Conservation (phyloP, 2,888 invertebrate genomes). For the Pecten maximus region DNA sequence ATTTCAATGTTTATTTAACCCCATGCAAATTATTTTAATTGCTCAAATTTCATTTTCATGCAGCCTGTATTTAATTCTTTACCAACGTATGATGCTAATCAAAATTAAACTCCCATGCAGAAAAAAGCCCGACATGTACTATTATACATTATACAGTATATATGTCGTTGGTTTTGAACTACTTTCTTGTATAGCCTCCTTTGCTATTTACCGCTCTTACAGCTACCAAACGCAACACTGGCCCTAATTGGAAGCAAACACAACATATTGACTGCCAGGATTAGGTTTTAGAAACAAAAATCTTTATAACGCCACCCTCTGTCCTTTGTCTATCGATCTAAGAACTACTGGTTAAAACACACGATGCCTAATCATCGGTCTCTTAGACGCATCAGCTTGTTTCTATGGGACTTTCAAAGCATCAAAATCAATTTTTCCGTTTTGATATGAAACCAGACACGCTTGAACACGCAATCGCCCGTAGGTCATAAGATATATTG, state of each 20-base stretch:
- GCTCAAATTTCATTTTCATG: too few relatives aligned
- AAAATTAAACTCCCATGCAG: too few relatives aligned
- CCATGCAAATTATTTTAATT: too few relatives aligned
- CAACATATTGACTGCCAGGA: constrained; percentile 1
- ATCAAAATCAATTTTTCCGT: constrained; percentile 8
- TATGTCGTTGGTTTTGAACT: background rate
- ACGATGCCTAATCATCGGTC: background rate
- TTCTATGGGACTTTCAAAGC: background rate
- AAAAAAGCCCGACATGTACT: too few relatives aligned
- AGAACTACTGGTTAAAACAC: background rate
- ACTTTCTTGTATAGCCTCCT: background rate
- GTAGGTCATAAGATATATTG: background rate
- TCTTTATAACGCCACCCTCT: background rate
- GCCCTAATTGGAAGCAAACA: constrained; percentile 2
- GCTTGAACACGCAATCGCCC: background rate
- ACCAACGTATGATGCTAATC: too few relatives aligned
- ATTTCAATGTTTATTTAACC: too few relatives aligned
- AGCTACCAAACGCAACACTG: background rate
- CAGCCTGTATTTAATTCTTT: too few relatives aligned
- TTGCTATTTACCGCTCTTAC: background rate
- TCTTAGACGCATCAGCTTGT: background rate
- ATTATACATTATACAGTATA: too few relatives aligned
- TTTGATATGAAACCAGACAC: constrained; percentile 21
- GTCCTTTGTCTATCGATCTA: constrained; percentile 29
- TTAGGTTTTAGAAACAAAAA: constrained; percentile 17